Conservation (phyloP, 2,797 vertebrate species). For the Lindbergichthys nudifrons region DNA sequence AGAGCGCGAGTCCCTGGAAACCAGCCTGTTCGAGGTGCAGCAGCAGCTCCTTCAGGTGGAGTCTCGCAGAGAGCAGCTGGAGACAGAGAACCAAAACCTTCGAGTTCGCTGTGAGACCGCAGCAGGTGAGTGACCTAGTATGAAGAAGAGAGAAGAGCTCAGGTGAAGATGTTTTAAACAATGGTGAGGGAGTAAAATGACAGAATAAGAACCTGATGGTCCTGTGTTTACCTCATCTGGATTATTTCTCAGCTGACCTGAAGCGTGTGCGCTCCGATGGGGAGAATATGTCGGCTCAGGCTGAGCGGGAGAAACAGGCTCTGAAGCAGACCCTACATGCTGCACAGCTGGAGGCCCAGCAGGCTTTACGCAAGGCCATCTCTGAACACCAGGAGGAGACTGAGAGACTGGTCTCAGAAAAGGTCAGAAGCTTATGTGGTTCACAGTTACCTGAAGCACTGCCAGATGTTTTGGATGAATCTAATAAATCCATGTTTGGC, state of each 20-base stretch:
- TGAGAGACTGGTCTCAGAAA: conserved; percentile 86
- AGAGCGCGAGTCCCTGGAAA: conserved; percentile 91
- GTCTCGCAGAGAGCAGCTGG: conserved; percentile 88
- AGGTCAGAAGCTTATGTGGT: conserved; percentile 76
- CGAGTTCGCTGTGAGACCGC: conserved; percentile 84
- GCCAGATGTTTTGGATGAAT: not conserved
- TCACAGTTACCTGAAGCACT: not conserved
- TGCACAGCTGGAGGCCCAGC: conserved; percentile 85
- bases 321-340: conserved; percentile 81
- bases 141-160: not conserved
- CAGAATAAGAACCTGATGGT: conserved; percentile 13
- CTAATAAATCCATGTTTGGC: not conserved
- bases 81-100: conserved; percentile 83
- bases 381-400: conserved; percentile 88
- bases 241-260: conserved; percentile 83
- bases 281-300: conserved; percentile 73
- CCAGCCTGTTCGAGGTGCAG: conserved; percentile 89
- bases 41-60: conserved; percentile 87
- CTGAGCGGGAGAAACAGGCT: conserved; percentile 85
- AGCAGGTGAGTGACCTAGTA: conserved; percentile 78
- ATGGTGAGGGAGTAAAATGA: conserved; percentile 4
- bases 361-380: conserved; percentile 79
- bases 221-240: conserved; percentile 25
- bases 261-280: conserved; percentile 80
- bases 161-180: conserved; percentile 7